Evolutionary conservation across 30 jellyfish, hydroid and myxozoan species (phyloP).

Genomic region (Aurelia sp.): DNA sequence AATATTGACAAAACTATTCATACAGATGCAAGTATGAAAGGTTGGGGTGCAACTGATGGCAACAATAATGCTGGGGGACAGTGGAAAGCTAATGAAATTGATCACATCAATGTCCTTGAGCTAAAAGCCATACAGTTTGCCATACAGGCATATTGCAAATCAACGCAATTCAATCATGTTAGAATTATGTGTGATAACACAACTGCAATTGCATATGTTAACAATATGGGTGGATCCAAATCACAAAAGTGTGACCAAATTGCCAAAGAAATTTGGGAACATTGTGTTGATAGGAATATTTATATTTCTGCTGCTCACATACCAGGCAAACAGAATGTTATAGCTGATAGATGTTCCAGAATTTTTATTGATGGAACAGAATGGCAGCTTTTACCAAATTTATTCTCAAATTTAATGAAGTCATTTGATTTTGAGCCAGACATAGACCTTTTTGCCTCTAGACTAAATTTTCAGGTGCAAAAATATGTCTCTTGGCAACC

Average conservation of each 20-base stretch:
- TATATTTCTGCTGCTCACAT: constrained; percentile 32
- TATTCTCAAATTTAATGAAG: not conserved
- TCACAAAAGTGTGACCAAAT: not conserved
- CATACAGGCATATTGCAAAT: not conserved
- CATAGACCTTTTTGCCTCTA: constrained; percentile 15
- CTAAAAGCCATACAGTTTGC: constrained; percentile 10
- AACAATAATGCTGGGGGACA: not conserved
- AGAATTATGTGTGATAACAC: constrained; percentile 28
- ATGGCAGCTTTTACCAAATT: not conserved
- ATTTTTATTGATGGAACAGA: constrained; percentile 15
- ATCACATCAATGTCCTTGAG: constrained; percentile 14
- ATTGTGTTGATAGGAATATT: not conserved
- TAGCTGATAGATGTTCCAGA: constrained; percentile 35
- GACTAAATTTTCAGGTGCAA: not conserved
- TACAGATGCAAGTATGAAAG: constrained; percentile 40
- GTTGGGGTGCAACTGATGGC: constrained; percentile 59
- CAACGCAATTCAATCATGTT: not conserved
- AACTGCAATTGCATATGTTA: constrained; percentile 42
- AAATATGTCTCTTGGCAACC: constrained; percentile 25
- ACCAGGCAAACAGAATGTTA: constrained; percentile 32
- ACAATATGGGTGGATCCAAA: constrained; percentile 44
- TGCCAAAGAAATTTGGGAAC: constrained; percentile 7
- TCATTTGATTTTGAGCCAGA: not conserved
- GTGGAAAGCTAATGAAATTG: constrained; percentile 19
- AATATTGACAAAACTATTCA: constrained; percentile 12